These are phyloP conservation scores for Aspiorhynchus laticeps DNA, from an alignment of 2,113 vertebrate genomes.

Conservation along the genomic window DNA sequence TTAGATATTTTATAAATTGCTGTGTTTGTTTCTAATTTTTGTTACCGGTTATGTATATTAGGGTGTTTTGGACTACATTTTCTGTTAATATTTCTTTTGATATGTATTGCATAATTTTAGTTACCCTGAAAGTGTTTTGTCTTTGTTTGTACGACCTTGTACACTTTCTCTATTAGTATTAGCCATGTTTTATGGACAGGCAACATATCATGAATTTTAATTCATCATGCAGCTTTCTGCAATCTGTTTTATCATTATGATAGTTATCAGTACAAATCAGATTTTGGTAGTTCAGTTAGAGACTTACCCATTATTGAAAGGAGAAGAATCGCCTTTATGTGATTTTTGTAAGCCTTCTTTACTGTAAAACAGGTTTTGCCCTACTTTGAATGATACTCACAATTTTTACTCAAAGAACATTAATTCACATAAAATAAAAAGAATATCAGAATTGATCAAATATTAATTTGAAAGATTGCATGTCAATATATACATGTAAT, in stretches of 20 bases:
- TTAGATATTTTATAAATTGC: not conserved
- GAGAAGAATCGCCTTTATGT: not conserved
- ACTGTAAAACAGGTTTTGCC: no score
- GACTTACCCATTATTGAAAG: no score
- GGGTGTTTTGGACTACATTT: not conserved
- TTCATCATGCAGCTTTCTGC: not conserved
- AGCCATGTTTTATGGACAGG: not conserved
- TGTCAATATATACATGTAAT: no score
- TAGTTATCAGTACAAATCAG: not conserved
- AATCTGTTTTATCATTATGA: not conserved
- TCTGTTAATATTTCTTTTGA: not conserved
- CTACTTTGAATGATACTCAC: no score
- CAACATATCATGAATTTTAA: not conserved
- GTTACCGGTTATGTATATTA: not conserved
- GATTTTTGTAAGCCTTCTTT: not conserved
- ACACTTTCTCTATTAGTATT: not conserved
- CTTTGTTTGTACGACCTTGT: not conserved
- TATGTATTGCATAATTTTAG: not conserved
- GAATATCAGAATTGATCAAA: no score
- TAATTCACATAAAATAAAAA: no score
- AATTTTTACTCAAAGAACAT: no score
- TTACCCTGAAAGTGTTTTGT: not conserved
- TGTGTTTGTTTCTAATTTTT: not conserved
- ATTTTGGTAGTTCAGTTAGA: not conserved
- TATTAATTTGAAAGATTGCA: no score